phyloP scores from a whole-genome alignment of 2,113 vertebrate genomes.

The Coptodon bakossiorum region DNA sequence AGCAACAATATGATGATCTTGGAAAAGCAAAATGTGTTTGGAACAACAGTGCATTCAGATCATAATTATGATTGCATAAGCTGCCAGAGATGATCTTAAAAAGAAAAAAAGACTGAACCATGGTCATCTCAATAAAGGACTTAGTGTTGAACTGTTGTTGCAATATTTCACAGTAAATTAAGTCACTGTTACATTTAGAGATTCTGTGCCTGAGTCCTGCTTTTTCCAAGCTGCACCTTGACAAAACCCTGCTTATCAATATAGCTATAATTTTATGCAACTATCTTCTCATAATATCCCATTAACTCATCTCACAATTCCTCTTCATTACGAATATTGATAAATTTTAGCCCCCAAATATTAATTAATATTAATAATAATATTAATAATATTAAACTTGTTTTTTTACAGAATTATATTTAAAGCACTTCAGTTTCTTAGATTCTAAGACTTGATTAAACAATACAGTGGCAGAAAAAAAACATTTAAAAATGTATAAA shows the following conservation, averaged over 20 bases:
- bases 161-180: neutral
- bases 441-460: neutral
- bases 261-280: neutral
- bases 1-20: neutral
- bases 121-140: neutral
- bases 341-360: neutral
- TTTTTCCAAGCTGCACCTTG: neutral
- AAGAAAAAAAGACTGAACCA: neutral
- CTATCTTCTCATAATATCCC: neutral
- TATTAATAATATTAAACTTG: too few relatives aligned
- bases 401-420: neutral
- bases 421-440: neutral
- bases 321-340: neutral
- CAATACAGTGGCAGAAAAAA: neutral
- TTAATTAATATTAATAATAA: too few relatives aligned
- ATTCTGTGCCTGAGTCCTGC: neutral
- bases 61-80: neutral
- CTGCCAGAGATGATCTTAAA: neutral
- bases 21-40: neutral
- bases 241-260: neutral
- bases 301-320: neutral
- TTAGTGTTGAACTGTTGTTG: neutral
- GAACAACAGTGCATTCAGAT: neutral
- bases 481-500: neutral
- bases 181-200: neutral